Evolutionary conservation across 2,797 vertebrate genomes (phyloP), one percentile per base, ranked within the genome.

Genomic region (Anableps anableps): DNA sequence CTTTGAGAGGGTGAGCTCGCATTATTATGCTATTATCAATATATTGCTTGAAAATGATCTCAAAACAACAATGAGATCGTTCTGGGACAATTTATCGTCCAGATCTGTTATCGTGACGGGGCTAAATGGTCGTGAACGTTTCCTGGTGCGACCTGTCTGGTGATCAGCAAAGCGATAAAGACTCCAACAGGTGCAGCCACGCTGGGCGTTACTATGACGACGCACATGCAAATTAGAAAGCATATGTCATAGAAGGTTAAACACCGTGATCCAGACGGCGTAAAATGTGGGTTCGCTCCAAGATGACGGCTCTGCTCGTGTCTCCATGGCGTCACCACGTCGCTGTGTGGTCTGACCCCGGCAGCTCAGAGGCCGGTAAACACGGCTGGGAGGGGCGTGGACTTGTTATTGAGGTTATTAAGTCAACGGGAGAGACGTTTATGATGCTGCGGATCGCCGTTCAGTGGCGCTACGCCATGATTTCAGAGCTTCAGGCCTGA

Each of bases 301-400:
- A 4, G 73, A 74, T 80, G 60, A 66, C 83, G 51, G 23, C 19
- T 2, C 55, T 50, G 62, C 66, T 41, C 73, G 9, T 29, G 71
- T 73, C 50, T 43, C 34, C 76, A 29, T 41, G 81, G 66, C 21
- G 75, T 90, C 85, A 80, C 78, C 84, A 72, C 58, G 75, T 85
- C 86, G 83, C 91, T 91, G 84, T 91, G 72, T 78, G 64, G 74
- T 62, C 72, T 72, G 76, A 86, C 88, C 87, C 83, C 72, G 64
- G 68, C 1, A 53, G 62, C 62, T 5, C 10, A 14, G 83, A 89
- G 43, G 74, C 85, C 62, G 34, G 86, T 86, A 88, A 91, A 90
- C 85, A 87, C 6, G 80, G 8, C 0, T 2, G 78, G 87, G 85
- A 88, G 78, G 76, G 78, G 84, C 26, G 31, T 0, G 5, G 58